Base-by-base conservation (phyloP, 1,140 invertebrate species). In the Akabosia matsudoensis region DNA sequence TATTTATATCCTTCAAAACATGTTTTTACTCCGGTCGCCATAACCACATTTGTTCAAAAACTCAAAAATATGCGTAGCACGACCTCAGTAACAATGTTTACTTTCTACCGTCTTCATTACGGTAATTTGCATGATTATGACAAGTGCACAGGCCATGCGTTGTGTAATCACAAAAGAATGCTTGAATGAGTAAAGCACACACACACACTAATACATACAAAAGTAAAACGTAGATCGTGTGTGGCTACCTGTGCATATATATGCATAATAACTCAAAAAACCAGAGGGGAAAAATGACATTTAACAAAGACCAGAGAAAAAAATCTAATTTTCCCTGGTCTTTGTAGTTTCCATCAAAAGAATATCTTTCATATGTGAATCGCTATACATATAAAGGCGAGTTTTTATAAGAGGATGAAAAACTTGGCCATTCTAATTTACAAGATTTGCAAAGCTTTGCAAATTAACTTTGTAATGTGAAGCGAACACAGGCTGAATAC, bases 381-480 rank as follows among this genome's bases (percentile, higher is more conserved):
- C n/a, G n/a, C n/a, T n/a, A n/a, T n/a, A n/a, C n/a, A n/a, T n/a
- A n/a, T n/a, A n/a, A 67, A 67, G 28, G 30, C 14, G 18, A 45
- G 37, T 10, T 7, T 10, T 7, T 10, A 45, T 10, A 18, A 10
- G 37, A 61, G 14, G 24, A 7, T 10, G 61, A 10, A 1, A 24
- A 16, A 10, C 61, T 67, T 31, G 10, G 26, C 61, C 61, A 67
- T 67, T 67, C 61, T 67, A 67, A 67, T 67, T 67, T 67, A 31
- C 61, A 31, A 67, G 61, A 67, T 67, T 67, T 67, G 61, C 61
- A 67, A 67, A 67, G 61, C 61, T 67, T 67, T 67, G 61, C 61
- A 67, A 67, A 67, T 67, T 67, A 67, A 67, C 61, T 67, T 67
- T 28, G 61, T 67, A 67, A 67, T 67, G 24, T 30, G 26, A 67